A percentile compares a stretch with the other conserved stretches of the same genome.
phyloP scores from a whole-genome alignment of 2,888 invertebrate genomes.

The Dysmachus trigonus region DNA sequence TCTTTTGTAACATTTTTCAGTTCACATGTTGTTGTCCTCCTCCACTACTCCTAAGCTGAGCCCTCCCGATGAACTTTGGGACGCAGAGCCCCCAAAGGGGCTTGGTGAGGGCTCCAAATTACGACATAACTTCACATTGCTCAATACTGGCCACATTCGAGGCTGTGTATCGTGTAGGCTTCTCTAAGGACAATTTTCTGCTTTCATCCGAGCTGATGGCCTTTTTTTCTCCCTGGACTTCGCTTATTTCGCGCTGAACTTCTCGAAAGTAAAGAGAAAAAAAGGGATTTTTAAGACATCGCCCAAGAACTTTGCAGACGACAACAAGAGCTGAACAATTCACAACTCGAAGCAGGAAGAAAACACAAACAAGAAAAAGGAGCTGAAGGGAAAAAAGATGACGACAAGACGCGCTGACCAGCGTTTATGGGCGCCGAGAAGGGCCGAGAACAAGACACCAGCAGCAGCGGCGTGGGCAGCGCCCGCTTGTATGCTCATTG shows the following conservation, averaged over 20 bases:
- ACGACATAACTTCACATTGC: neutral
- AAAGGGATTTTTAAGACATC: neutral
- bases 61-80: neutral
- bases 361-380: neutral
- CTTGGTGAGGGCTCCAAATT: neutral
- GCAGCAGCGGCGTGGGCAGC: neutral
- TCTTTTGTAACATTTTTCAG: conserved; percentile 27
- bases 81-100: neutral
- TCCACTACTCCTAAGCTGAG: neutral
- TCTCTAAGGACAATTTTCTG: conserved; percentile 18
- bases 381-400: neutral
- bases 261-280: neutral
- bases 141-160: conserved; percentile 16
- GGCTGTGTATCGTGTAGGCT: neutral
- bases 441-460: neutral
- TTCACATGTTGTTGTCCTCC: conserved; percentile 11
- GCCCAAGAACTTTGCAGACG: conserved; percentile 22
- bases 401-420: neutral
- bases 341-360: conserved; percentile 1
- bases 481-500: neutral
- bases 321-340: neutral
- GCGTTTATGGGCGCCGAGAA: neutral
- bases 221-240: neutral
- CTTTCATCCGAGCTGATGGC: neutral
- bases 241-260: neutral